Conservation (phyloP, 2,888 invertebrate genomes). For the Erpobdella octoculata region DNA sequence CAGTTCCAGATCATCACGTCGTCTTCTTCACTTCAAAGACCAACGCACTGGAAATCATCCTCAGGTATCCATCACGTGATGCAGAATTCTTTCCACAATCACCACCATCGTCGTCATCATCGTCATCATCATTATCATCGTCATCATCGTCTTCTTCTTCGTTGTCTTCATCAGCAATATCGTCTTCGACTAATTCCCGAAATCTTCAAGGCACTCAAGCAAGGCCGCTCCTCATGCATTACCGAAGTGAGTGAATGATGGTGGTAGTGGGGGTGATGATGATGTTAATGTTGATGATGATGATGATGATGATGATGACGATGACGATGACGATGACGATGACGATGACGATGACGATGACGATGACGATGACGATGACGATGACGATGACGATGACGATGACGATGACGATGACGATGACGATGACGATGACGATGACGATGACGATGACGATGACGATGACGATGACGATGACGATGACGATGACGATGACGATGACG, state of each 20-base stretch:
- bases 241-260: neutral
- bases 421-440: constrained; percentile 20
- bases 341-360: neutral
- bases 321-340: neutral
- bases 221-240: constrained; percentile 5
- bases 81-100: neutral
- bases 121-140: constrained; percentile 1
- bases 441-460: constrained; percentile 18
- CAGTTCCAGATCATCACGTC: neutral
- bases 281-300: neutral
- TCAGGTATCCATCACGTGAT: neutral
- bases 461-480: constrained; percentile 16
- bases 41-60: neutral
- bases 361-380: constrained; percentile 4
- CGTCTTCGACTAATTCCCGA: neutral
- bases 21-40: constrained; percentile 8
- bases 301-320: neutral
- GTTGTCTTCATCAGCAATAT: neutral
- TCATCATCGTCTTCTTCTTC: constrained; percentile 2
- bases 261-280: neutral
- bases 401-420: constrained; percentile 18
- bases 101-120: neutral
- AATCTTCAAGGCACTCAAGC: constrained; percentile 4
- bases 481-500: constrained; percentile 17
- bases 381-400: constrained; percentile 9